These are phyloP conservation scores for Malurus alboscapulatus DNA, from an alignment of 2,113 vertebrate species.

Conservation along the genomic window DNA sequence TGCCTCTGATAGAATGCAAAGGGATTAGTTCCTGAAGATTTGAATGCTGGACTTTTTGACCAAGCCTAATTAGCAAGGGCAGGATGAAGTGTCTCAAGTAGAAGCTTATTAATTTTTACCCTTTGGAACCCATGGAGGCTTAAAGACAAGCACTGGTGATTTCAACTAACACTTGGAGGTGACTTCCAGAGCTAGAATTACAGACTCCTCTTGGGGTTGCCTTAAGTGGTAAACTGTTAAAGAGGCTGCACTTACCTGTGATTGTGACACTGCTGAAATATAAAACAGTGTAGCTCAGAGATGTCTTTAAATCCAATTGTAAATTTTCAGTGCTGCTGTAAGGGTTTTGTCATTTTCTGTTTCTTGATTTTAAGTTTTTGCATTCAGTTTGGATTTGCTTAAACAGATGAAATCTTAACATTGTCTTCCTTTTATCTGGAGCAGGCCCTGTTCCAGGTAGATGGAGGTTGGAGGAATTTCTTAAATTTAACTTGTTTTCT, in stretches of 20 bases:
- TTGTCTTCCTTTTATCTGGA: not conserved
- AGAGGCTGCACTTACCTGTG: not conserved
- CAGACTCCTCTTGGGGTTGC: not conserved
- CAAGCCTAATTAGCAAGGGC: not conserved
- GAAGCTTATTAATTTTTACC: not conserved
- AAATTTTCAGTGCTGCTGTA: not conserved
- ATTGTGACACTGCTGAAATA: not conserved
- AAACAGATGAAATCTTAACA: not conserved
- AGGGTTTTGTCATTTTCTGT: not conserved
- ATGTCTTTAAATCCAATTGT: not conserved
- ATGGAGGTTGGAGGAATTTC: not conserved
- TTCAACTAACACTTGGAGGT: not conserved
- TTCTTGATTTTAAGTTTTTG: not conserved
- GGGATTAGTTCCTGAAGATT: not conserved
- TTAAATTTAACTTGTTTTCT: not conserved
- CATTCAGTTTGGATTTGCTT: not conserved
- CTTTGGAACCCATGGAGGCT: not conserved
- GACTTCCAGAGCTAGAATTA: not conserved
- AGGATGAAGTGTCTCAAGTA: not conserved
- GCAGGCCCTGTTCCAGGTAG: not conserved
- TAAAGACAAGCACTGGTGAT: not conserved
- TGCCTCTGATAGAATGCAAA: not conserved
- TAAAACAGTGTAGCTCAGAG: not conserved
- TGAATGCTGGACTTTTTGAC: not conserved
- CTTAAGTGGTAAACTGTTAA: not conserved